Evolutionary conservation across 2,113 vertebrate genomes (phyloP).

Genomic region (Anseranas semipalmata): DNA sequence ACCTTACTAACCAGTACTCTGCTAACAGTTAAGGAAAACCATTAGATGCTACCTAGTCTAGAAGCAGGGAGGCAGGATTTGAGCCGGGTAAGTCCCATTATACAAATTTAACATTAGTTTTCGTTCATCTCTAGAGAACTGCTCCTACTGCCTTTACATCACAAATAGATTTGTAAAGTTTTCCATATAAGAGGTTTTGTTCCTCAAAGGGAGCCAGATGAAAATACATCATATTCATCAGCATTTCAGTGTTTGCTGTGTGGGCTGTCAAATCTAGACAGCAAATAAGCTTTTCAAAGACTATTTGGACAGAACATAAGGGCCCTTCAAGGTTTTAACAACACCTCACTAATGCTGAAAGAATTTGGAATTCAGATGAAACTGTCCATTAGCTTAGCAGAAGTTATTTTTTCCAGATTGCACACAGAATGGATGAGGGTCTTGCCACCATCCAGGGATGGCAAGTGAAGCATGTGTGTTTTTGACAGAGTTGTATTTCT

Average conservation of each 20-base stretch:
- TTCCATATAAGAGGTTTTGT: background rate
- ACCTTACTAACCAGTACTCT: background rate
- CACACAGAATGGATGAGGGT: background rate
- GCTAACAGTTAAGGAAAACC: background rate
- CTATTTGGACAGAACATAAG: background rate
- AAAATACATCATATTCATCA: background rate
- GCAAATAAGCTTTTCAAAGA: background rate
- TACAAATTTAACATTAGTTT: background rate
- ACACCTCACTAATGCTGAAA: background rate
- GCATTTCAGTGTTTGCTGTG: background rate
- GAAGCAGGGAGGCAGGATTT: background rate
- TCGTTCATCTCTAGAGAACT: accelerated
- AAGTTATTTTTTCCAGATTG: background rate
- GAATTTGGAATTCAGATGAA: background rate
- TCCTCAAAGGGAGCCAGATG: background rate
- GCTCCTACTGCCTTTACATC: background rate
- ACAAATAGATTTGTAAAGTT: background rate
- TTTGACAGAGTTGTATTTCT: background rate
- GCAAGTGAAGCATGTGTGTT: background rate
- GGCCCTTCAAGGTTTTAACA: background rate
- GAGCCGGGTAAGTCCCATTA: background rate
- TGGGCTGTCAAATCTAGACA: background rate
- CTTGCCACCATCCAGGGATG: background rate
- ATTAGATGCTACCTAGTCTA: background rate
- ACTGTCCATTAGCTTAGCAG: background rate